Evolutionary conservation across 2,113 vertebrate genomes (phyloP).

Genomic region (Zosterops pallidus): DNA sequence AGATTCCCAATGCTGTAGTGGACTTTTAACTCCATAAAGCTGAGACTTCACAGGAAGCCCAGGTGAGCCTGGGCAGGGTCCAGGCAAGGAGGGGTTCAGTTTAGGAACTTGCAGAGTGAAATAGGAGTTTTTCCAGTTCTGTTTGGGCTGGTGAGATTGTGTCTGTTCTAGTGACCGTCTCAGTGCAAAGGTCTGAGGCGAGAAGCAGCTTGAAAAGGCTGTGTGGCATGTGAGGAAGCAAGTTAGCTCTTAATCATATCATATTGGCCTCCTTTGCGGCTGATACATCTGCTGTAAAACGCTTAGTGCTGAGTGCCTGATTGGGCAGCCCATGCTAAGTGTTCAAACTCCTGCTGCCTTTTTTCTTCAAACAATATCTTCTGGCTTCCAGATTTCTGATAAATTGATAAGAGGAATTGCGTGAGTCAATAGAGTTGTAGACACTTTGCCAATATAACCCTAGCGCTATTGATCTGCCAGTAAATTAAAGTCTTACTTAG

Average conservation of each 20-base stretch:
- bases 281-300: slow-evolving; percentile 25
- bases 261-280: slow-evolving; percentile 17
- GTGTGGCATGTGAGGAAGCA: not conserved
- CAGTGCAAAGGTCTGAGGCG: slow-evolving; percentile 8
- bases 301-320: slow-evolving; percentile 8
- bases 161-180: not conserved
- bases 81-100: not conserved
- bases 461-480: slow-evolving; percentile 96
- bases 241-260: slow-evolving; percentile 33
- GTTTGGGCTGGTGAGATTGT: not conserved
- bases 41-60: not conserved
- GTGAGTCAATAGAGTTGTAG: slow-evolving; percentile 99
- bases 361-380: slow-evolving; percentile 88
- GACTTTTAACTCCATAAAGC: not conserved
- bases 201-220: slow-evolving; percentile 7
- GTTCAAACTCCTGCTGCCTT: slow-evolving; percentile 63
- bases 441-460: slow-evolving; percentile 99
- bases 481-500: slow-evolving; percentile 99
- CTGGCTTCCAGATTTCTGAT: slow-evolving; percentile 97
- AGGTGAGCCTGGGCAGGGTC: not conserved
- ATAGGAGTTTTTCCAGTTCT: not conserved
- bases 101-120: not conserved
- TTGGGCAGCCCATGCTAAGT: slow-evolving; percentile 50
- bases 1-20: not conserved
- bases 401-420: slow-evolving; percentile 99